phyloP scores from a whole-genome alignment of 2,888 invertebrate genomes.

The Epiblema foenella region DNA sequence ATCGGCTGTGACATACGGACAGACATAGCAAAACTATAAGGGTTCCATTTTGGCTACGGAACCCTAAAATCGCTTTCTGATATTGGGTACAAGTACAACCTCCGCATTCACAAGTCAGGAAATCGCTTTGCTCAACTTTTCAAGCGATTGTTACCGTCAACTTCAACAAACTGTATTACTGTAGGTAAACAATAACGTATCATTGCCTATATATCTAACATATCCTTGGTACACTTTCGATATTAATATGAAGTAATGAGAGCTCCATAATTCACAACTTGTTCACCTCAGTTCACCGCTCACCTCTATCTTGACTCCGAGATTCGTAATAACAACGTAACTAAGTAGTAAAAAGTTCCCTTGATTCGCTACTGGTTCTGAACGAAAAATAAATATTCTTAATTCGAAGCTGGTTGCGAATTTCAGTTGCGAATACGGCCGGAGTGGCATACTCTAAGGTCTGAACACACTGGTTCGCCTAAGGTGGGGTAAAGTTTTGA shows the following conservation, averaged over 20 bases:
- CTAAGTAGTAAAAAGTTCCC: no score
- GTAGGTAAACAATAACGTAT: not conserved
- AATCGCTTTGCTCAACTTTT: not conserved
- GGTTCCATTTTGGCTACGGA: no score
- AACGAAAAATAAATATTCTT: no score
- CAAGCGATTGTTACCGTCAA: not conserved
- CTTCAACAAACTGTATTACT: no score
- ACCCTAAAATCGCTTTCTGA: no score
- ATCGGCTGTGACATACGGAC: no score
- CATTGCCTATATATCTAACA: not conserved
- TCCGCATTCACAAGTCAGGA: no score
- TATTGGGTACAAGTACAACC: no score
- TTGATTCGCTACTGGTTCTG: no score
- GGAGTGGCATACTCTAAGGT: not conserved
- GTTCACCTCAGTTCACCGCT: not conserved
- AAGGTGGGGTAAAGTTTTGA: not conserved
- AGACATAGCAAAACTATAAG: no score
- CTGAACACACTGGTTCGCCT: not conserved
- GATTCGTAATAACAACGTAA: not conserved
- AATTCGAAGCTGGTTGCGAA: no score
- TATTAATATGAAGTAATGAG: conserved; percentile 30
- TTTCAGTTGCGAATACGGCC: no score
- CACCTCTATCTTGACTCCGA: not conserved
- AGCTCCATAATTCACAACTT: not conserved
- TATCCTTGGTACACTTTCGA: conserved; percentile 30